Base-by-base conservation (phyloP, 1,140 invertebrate species). In the Macrosteles quadrilineatus region DNA sequence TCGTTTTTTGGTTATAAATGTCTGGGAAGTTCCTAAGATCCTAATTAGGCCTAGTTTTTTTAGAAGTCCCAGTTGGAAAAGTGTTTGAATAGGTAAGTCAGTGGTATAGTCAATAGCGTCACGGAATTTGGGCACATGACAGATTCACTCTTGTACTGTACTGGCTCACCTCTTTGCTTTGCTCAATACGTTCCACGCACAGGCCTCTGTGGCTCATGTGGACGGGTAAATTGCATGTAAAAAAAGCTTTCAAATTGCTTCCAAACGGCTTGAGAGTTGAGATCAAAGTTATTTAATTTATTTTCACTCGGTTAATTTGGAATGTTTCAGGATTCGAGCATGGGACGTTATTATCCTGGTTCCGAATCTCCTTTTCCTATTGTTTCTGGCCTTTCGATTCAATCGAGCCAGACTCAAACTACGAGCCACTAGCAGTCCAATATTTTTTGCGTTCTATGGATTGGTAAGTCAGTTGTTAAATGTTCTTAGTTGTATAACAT, bases 261-360 rank as follows among this genome's bases (percentile, higher is more conserved):
- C 36, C 19, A 4, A 59, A 36, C 14, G 23, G 32, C 11, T n/a
- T n/a, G n/a, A n/a, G n/a, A n/a, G n/a, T 70, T 30, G 14, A 31
- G 62, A 62, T 29, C 23, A 67, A 47, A n/a, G n/a, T n/a, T 70
- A 45, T 55, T 40, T 64, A 31, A 57, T 29, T 64, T 53, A 29
- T 47, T 70, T 74, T 71, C 72, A 70, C 69, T 76, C n/a, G n/a
- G n/a, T n/a, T n/a, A n/a, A n/a, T n/a, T n/a, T n/a, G n/a, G n/a
- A n/a, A 62, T 78, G 79, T 86, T 86, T 68, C 85, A 92, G 91
- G 79, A 87, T 94, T 66, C 84, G 91, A 76, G 86, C 92, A 78
- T 94, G 92, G 92, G 92, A 94, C 83, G 79, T 92, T 63, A 85
- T 90, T 69, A 92, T 94, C 79, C 81, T 94, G 68, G 83, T 93